These are phyloP conservation scores for Pinctada fucata DNA, from an alignment of 2,888 invertebrate genomes.

Conservation along the genomic window DNA sequence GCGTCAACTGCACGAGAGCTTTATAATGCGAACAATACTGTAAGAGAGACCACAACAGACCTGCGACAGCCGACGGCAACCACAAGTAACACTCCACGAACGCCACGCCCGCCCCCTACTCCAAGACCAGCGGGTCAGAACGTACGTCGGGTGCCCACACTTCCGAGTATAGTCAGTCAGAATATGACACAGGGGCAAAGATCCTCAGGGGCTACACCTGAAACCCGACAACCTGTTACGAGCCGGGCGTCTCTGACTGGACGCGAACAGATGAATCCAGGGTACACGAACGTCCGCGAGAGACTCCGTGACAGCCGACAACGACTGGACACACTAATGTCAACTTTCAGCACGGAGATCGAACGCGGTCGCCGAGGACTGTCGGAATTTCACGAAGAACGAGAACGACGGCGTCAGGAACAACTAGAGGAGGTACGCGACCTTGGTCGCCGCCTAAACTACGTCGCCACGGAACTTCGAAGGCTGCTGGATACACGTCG, in stretches of 20 bases:
- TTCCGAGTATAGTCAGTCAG: conserved; percentile 50
- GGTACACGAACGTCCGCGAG: conserved; percentile 56
- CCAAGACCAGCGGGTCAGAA: conserved; percentile 50
- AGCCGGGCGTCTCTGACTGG: not conserved
- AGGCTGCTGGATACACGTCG: conserved; percentile 61
- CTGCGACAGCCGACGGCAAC: conserved; percentile 12
- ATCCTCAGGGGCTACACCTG: conserved; percentile 2
- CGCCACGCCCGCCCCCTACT: conserved; percentile 40
- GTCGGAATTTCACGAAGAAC: conserved; percentile 62
- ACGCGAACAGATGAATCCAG: conserved; percentile 1
- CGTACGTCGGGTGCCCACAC: conserved; percentile 52
- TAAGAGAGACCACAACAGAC: not conserved
- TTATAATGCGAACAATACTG: not conserved
- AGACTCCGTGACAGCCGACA: conserved; percentile 65
- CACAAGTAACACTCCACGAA: conserved; percentile 20
- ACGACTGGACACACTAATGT: conserved; percentile 65
- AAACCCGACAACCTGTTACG: conserved; percentile 32
- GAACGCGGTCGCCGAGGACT: conserved; percentile 62
- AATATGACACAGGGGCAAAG: conserved; percentile 22
- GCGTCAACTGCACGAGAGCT: conserved; percentile 13
- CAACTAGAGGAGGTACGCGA: conserved; percentile 69
- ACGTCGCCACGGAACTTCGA: conserved; percentile 65
- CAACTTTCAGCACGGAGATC: conserved; percentile 63
- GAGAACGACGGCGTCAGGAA: conserved; percentile 63
- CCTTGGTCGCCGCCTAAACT: conserved; percentile 64